Evolutionary conservation across 1,140 invertebrate species (phyloP).

Genomic region (Cyclina sinensis): DNA sequence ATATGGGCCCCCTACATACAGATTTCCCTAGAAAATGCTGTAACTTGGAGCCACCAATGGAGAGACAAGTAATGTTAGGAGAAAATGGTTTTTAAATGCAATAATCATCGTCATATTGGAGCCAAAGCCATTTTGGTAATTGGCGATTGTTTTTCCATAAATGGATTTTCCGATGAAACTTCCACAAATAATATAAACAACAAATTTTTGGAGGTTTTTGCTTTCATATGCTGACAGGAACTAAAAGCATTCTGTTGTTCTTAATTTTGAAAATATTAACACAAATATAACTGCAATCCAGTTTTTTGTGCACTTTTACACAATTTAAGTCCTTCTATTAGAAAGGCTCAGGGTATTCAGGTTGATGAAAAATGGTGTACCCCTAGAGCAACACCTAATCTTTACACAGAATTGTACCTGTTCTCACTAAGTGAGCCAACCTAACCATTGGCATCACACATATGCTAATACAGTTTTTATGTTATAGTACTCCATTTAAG

Average conservation of each 20-base stretch:
- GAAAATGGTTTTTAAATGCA: conserved; percentile 42
- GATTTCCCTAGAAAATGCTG: conserved; percentile 10
- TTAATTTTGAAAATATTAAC: neutral
- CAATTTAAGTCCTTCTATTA: too few relatives aligned
- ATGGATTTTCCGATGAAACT: conserved; percentile 8
- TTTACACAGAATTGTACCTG: too few relatives aligned
- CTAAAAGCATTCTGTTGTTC: neutral
- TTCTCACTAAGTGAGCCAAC: too few relatives aligned
- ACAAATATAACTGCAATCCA: too few relatives aligned
- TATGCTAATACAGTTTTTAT: too few relatives aligned
- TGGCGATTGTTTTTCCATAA: conserved; percentile 35
- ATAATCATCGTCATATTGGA: conserved; percentile 12
- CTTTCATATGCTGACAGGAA: neutral
- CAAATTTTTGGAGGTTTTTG: neutral
- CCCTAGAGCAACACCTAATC: too few relatives aligned
- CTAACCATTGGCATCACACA: too few relatives aligned
- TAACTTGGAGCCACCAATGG: neutral
- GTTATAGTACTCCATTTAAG: too few relatives aligned
- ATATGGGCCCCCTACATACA: conserved; percentile 24
- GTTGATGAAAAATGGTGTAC: too few relatives aligned
- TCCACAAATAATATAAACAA: conserved; percentile 25
- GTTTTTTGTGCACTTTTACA: too few relatives aligned
- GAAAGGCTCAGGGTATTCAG: too few relatives aligned
- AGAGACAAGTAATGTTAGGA: neutral
- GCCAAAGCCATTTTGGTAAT: conserved; percentile 42